These are phyloP conservation scores for Epinephelus cyanopodus DNA, from an alignment of 2,113 vertebrate genomes.

Conservation along the genomic window DNA sequence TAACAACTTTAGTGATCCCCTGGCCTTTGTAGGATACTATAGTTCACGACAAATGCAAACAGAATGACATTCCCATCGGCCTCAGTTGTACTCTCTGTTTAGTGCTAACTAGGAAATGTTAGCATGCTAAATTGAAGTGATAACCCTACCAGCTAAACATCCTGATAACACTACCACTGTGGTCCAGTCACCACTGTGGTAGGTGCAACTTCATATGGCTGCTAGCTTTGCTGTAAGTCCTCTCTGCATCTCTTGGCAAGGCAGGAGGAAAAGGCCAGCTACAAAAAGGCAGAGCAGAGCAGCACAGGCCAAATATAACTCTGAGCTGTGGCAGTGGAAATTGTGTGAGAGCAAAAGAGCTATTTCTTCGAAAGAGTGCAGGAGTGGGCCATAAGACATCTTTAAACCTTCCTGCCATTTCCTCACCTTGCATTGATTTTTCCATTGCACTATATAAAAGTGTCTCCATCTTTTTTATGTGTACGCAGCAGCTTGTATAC, in stretches of 20 bases:
- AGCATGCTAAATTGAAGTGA: neutral
- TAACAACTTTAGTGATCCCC: neutral
- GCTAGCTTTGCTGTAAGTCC: neutral
- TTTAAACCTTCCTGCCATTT: conserved; percentile 19
- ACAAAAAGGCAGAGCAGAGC: conserved; percentile 30
- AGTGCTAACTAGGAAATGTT: neutral
- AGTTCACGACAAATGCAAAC: neutral
- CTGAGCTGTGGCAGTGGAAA: conserved; percentile 52
- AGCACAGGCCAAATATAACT: conserved; percentile 62
- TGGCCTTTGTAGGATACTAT: neutral
- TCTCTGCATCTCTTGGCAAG: conserved; percentile 26
- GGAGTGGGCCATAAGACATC: conserved; percentile 3
- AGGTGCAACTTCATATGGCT: neutral
- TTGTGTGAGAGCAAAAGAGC: conserved; percentile 11
- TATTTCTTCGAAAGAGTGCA: conserved; percentile 46
- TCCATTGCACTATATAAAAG: neutral
- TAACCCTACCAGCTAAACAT: neutral
- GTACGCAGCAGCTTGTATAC: neutral
- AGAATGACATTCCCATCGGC: neutral
- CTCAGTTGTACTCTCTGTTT: neutral
- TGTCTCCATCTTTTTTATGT: conserved; percentile 7
- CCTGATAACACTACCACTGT: neutral
- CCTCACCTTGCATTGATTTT: conserved; percentile 22
- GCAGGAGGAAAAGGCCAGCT: conserved; percentile 22
- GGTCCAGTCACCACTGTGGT: neutral